Conservation (phyloP, 2,113 vertebrate genomes). For the Lepus timidus region DNA sequence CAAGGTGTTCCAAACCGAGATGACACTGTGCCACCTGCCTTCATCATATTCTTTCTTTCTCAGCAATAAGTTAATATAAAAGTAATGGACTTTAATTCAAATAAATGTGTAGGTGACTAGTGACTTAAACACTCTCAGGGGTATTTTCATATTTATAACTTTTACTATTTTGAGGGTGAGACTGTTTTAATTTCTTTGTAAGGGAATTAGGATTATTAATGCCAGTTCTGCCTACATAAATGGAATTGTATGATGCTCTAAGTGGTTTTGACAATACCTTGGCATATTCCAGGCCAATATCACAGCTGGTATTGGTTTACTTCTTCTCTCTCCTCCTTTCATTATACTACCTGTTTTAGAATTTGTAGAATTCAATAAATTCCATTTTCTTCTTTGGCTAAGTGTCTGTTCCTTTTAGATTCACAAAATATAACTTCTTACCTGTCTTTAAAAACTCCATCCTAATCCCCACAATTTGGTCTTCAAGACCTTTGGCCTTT, state of each 20-base stretch:
- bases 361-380: neutral
- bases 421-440: neutral
- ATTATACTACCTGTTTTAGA: neutral
- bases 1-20: neutral
- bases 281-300: neutral
- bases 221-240: neutral
- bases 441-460: neutral
- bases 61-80: constrained; percentile 32
- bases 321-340: neutral
- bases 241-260: neutral
- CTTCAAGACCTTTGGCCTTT: neutral
- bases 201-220: neutral
- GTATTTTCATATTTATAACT: constrained; percentile 52
- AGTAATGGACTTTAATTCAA: constrained; percentile 65
- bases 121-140: constrained; percentile 42
- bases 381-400: neutral
- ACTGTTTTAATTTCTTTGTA: neutral
- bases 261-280: neutral
- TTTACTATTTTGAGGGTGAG: neutral
- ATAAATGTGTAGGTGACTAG: constrained; percentile 57
- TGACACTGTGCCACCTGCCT: neutral
- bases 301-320: neutral
- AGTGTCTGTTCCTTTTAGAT: neutral
- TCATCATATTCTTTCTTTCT: neutral
- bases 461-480: neutral